Base-by-base conservation (phyloP, 1,140 invertebrate species). In the Ips typographus region DNA sequence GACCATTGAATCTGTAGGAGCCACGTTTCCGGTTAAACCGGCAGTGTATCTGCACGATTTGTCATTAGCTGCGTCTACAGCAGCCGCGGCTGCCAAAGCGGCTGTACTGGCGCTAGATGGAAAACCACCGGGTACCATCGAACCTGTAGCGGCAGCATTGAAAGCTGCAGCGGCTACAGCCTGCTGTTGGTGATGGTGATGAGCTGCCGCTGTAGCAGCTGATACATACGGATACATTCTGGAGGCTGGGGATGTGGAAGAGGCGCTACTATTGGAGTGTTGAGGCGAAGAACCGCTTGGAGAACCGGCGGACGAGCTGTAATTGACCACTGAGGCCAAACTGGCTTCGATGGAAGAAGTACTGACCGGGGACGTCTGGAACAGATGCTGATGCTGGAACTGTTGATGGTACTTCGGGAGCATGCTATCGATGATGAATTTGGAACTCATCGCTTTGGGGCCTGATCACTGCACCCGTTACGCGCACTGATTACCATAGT, bases 371-470 rank as follows among this genome's bases (percentile, higher is more conserved):
- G 83, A 81, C 74, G 79, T 83, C 71, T 82, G 80, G 80, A 85
- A 85, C 75, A 88, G 82, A 76, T 87, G 86, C 73, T 87, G 86
- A 84, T 88, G 89, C 84, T 86, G 88, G 79, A 90, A 91, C 83
- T 90, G 90, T 79, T 89, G 89, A 80, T 91, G 89, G 85, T 96
- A 96, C 88, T 95, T 95, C 76, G 93, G 93, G 84, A 96, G 90
- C 92, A 95, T 95, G 87, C 92, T 94, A 92, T 95, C 93, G 85
- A 95, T 94, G 88, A 94, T 91, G 85, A 95, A 95, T 90, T 96
- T 95, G 84, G 91, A 93, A 90, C 91, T 95, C 93, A 95, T 95
- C 86, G 87, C 89, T 74, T 73, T 69, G 55, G 72, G 70, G 68
- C 53, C 73, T 73, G 68, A 68, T 76, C 78, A 78, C 78, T 77